These are phyloP conservation scores for Epinephelus fuscoguttatus DNA, from an alignment of 2,113 vertebrate species.

Conservation along the genomic window DNA sequence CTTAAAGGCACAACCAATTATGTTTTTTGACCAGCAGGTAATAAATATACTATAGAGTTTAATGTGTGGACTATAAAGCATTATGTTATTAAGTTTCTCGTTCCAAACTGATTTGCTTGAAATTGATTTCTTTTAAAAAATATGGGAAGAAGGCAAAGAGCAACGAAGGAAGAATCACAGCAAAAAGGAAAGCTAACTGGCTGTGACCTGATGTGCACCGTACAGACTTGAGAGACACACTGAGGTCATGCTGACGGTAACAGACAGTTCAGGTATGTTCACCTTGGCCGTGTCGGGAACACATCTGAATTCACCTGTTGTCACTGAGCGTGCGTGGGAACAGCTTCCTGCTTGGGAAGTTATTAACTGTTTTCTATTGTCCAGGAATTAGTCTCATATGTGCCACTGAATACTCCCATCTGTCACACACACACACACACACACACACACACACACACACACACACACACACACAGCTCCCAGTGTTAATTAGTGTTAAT, in stretches of 20 bases:
- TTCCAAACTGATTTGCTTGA: no score
- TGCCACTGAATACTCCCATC: slow-evolving; percentile 53
- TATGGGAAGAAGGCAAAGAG: no score
- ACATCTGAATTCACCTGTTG: slow-evolving; percentile 10
- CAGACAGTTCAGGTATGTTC: slow-evolving; percentile 15
- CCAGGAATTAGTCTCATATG: slow-evolving; percentile 41
- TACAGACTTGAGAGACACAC: not conserved
- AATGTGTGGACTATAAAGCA: not conserved
- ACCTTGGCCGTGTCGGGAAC: slow-evolving; percentile 4
- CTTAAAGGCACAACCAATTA: slow-evolving; percentile 21
- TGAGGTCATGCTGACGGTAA: not conserved
- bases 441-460: not conserved
- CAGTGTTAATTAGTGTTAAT: slow-evolving; percentile 57
- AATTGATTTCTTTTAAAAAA: no score
- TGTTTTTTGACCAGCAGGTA: slow-evolving; percentile 13
- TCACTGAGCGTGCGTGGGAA: slow-evolving; percentile 37
- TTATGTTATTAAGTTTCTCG: no score
- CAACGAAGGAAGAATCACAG: no score
- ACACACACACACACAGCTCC: not conserved
- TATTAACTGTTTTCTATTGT: slow-evolving; percentile 59
- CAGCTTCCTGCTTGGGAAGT: slow-evolving; percentile 34
- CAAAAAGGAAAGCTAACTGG: not conserved
- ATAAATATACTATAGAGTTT: not conserved
- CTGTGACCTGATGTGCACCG: not conserved
- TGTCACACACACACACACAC: slow-evolving; percentile 30